Evolutionary conservation across 2,888 invertebrate genomes (phyloP).

Genomic region (Eilema depressum): DNA sequence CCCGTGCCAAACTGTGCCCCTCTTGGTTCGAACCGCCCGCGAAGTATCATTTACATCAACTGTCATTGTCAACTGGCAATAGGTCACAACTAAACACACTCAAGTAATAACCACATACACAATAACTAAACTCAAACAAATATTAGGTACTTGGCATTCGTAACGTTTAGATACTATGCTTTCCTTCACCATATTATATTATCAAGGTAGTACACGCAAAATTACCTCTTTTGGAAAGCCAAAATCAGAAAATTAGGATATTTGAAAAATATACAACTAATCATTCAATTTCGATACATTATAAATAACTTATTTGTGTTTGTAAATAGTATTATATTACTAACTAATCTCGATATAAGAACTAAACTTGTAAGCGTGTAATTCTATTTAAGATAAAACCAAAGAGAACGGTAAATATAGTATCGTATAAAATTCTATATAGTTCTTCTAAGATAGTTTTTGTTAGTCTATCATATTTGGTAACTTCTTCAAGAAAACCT

Average conservation of each 20-base stretch:
- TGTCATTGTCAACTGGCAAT: too few species aligned
- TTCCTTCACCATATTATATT: too few species aligned
- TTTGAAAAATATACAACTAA: too few species aligned
- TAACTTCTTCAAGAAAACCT: not conserved
- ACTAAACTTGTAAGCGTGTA: not conserved
- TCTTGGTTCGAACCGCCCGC: too few species aligned
- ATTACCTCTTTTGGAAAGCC: not conserved
- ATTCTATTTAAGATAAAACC: not conserved
- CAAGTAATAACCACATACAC: too few species aligned
- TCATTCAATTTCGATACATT: not conserved
- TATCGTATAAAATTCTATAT: not conserved
- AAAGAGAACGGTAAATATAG: not conserved
- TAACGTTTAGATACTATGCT: too few species aligned
- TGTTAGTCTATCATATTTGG: not conserved
- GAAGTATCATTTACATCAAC: too few species aligned
- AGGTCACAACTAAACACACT: too few species aligned
- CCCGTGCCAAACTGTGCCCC: too few species aligned
- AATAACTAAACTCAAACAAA: too few species aligned
- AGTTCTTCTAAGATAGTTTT: not conserved
- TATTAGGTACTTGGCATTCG: too few species aligned
- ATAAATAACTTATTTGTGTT: not conserved
- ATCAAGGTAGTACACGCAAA: not conserved
- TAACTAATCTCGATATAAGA: not conserved
- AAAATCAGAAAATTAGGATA: not conserved
- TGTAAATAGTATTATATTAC: not conserved